Base-by-base conservation (phyloP, 2,888 invertebrate genomes). In the Lysandra bellargus region DNA sequence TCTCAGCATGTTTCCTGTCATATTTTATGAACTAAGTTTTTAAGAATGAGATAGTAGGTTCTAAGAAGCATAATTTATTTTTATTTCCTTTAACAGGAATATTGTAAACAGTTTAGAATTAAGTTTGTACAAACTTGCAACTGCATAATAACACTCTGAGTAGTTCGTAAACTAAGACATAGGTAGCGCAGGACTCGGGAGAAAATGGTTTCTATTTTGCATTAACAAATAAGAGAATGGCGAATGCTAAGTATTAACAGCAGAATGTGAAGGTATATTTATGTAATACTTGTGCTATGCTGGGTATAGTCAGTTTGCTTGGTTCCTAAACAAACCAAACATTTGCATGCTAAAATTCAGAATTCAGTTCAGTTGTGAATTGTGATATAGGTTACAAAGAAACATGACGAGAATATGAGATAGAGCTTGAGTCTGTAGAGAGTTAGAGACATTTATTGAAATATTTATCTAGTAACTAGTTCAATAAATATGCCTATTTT, bases 81-180 rank as follows among this genome's bases (percentile, higher is more conserved):
- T 69, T 17, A 6, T 69, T 69, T 69, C 33, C 6, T 33, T 37
- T 37, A 14, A 4, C 74, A 74, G 3, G n/a, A 23, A 74, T n/a
- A 74, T 44, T 44, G 40, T 74, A 44, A 74, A 23, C 44, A 44
- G 74, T 23, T 74, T 44, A n/a, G 74, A 74, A 23, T 74, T 74
- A 74, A 44, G 74, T 74, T 44, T 44, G 44, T 12, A 30, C 30
- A 44, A 74, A 74, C 44, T 74, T 1, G 73, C n/a, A 74, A 44
- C 73, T 74, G 44, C 44, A 74, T 44, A 40, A 40, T 37, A 74
- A 23, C 12, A 40, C n/a, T 74, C 74, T n/a, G 44, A 74, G 74
- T 74, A 44, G 69, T 69, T 69, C 33, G 69, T 44, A 74, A 74
- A 74, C 44, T 74, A 44, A 74, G 44, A 74, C 44, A 74, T 44